Evolutionary conservation across 2,113 vertebrate species (phyloP).

Genomic region (Apistogramma diplotaenia): DNA sequence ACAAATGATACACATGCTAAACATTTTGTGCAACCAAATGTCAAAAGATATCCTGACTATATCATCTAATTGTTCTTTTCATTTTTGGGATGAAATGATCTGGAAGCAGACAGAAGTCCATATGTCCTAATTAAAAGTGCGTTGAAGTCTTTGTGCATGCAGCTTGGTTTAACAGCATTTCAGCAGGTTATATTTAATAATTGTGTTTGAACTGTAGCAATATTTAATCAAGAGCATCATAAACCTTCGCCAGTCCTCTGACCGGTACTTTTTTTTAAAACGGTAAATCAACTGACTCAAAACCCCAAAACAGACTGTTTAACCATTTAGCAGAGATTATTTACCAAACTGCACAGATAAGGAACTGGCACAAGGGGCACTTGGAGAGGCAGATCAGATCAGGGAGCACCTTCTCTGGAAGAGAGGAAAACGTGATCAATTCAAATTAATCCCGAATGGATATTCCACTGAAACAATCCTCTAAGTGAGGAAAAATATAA

Average conservation of each 20-base stretch:
- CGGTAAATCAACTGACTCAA: no score
- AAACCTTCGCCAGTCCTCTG: fast-evolving
- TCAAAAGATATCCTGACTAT: background rate
- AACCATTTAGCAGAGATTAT: no score
- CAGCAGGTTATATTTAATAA: background rate
- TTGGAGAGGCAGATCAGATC: no score
- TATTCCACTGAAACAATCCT: no score
- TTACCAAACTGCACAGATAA: no score
- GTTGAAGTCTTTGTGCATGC: background rate
- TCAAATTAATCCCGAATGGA: no score
- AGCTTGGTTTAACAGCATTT: background rate
- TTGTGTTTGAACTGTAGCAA: background rate
- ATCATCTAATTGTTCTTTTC: background rate
- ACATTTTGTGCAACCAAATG: background rate
- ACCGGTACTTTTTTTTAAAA: background rate
- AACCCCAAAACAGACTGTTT: no score
- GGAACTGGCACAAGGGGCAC: no score
- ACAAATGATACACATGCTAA: no score
- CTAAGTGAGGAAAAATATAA: no score
- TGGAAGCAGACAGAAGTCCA: background rate
- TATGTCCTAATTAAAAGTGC: background rate
- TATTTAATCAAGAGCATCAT: background rate
- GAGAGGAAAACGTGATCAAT: no score
- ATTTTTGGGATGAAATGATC: background rate
- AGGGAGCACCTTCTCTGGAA: no score